Conservation (phyloP, 1,140 invertebrate genomes). For the Aphaenogaster ashmeadi region DNA sequence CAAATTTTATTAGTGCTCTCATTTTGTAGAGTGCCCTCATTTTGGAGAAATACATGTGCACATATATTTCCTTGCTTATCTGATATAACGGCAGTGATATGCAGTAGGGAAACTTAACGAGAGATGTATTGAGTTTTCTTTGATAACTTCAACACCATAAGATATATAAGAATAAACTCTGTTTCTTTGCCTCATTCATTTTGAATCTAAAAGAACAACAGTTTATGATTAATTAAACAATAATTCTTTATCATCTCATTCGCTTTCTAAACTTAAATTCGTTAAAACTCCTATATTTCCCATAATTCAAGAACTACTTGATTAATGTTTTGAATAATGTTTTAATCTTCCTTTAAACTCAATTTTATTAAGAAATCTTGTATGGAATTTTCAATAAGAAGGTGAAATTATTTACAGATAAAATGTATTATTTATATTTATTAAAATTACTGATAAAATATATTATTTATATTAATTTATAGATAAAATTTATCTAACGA, state of each 20-base stretch:
- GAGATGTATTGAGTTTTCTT: not conserved
- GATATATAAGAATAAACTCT: not conserved
- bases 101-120: not conserved
- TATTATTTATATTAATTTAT: too few relatives aligned
- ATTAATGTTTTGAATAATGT: not conserved
- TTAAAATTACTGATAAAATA: too few relatives aligned
- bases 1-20: constrained; percentile 36
- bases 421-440: not conserved
- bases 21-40: constrained; percentile 11
- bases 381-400: not conserved
- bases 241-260: not conserved
- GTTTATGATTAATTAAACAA: not conserved
- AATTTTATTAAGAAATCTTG: not conserved
- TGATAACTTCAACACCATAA: not conserved
- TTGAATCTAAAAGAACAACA: not conserved
- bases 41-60: not conserved
- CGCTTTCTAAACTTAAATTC: not conserved
- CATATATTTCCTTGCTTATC: constrained; percentile 1
- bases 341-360: not conserved
- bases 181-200: not conserved
- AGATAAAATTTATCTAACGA: not conserved
- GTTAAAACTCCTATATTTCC: not conserved
- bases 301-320: not conserved
- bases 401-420: not conserved
- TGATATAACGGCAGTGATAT: constrained; percentile 32